Base-by-base conservation (phyloP, 2,888 invertebrate genomes). In the Trachelus iudaicus region DNA sequence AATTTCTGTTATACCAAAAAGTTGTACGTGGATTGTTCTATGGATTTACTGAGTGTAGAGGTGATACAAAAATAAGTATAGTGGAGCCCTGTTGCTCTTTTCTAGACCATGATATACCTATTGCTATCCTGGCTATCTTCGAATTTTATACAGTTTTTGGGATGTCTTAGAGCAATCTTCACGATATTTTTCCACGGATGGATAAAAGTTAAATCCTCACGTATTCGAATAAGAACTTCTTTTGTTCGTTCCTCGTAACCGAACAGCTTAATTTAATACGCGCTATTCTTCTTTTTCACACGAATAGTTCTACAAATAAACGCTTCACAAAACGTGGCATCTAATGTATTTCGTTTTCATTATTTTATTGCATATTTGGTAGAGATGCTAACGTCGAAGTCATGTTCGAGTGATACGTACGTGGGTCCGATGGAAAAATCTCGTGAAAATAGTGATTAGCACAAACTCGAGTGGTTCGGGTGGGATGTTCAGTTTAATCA, bases 1-100 rank as follows among this genome's bases (percentile, higher is more conserved):
- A 69, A 69, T 69, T 12, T 33, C 40, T 40, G 40, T 23, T 69
- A 30, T 69, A 69, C 71, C 30, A 69, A 69, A 30, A 69, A 56
- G 73, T 74, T 34, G 31, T 56, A 76, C 73, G 40, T 76, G 76
- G 76, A 56, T 76, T 76, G 34, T 79, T 75, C 73, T 75, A 79
- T 78, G 56, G 73, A 80, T 78, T 77, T 75, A 73, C 75, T 75
- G 76, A 77, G 79, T 79, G 80, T 80, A 86, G 81, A 83, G 81
- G 83, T 79, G 78, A 84, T 86, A 86, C 77, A 84, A 86, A 86
- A 86, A 86, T 85, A 85, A 85, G 81, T 79, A 13, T 73, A 76
- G 73, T 83, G 80, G 81, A 76, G 79, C 79, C 78, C 78, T 77
- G 78, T 79, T 75, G 75, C 75, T 71, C 73, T 71, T 78, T 34